Evolutionary conservation across 1,140 invertebrate genomes (phyloP).

Genomic region (Meloidogyne hapla): DNA sequence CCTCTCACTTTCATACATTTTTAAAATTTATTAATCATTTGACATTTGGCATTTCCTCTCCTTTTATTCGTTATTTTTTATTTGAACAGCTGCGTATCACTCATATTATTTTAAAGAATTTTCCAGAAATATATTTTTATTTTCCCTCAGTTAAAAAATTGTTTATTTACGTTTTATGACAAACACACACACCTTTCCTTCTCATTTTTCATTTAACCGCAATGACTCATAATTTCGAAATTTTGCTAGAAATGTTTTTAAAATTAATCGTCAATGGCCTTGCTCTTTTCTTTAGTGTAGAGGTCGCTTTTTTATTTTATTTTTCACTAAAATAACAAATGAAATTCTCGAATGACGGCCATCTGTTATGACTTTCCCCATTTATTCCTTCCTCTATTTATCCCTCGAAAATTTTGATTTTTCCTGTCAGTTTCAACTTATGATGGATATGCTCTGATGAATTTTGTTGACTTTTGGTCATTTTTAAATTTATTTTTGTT

Average conservation of each 20-base stretch:
- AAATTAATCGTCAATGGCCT: conserved; percentile 1
- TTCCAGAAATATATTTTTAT: too few species aligned
- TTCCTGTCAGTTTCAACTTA: not conserved
- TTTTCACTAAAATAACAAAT: conserved; percentile 3
- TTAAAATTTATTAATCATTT: too few species aligned
- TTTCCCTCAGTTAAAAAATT: too few species aligned
- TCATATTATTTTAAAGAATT: too few species aligned
- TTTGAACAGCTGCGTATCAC: too few species aligned
- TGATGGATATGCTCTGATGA: not conserved
- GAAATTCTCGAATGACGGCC: not conserved
- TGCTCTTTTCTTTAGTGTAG: not conserved
- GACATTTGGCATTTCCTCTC: too few species aligned
- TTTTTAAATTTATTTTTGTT: not conserved
- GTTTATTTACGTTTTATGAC: too few species aligned
- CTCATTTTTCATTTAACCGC: not conserved
- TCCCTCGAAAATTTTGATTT: not conserved
- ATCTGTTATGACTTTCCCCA: not conserved
- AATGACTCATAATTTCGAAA: not conserved
- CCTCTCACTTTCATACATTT: too few species aligned
- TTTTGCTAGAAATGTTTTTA: not conserved
- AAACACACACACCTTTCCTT: too few species aligned
- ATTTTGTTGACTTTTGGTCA: not conserved
- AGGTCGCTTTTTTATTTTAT: not conserved
- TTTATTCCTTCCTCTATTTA: not conserved
- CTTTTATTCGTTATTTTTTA: too few species aligned